Percentiles rank a stretch among this genome's conserved stretches.
Conservation (phyloP, 1,140 invertebrate genomes). For the Bactericera cockerelli region DNA sequence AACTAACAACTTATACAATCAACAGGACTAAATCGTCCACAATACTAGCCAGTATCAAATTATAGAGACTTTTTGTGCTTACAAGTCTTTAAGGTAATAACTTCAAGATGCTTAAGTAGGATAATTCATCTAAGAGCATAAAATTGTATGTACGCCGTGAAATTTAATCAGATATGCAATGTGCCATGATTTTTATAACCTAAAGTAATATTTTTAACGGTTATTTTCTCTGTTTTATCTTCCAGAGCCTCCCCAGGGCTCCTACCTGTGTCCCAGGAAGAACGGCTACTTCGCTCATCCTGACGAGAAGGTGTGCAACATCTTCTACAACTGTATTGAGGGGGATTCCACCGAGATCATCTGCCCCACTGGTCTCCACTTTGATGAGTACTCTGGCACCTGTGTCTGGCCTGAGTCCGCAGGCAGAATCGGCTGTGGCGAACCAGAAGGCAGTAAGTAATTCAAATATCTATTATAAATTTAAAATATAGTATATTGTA, state of each 20-base stretch:
- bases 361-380: slow-evolving; percentile 71
- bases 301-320: slow-evolving; percentile 57
- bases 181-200: too few species aligned
- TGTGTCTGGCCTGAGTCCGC: slow-evolving; percentile 77
- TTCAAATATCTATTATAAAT: background rate
- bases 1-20: too few species aligned
- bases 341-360: slow-evolving; percentile 61
- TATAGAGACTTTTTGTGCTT: too few species aligned
- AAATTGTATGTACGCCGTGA: too few species aligned
- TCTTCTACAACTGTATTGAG: slow-evolving; percentile 80
- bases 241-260: slow-evolving; percentile 57
- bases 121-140: too few species aligned
- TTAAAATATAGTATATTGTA: slow-evolving; percentile 13
- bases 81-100: too few species aligned
- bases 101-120: too few species aligned
- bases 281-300: slow-evolving; percentile 83
- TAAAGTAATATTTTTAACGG: too few species aligned
- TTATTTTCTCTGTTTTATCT: slow-evolving; percentile 16
- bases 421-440: slow-evolving; percentile 51
- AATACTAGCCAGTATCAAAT: too few species aligned
- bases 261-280: slow-evolving; percentile 53
- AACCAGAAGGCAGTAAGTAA: slow-evolving; percentile 29
- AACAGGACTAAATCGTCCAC: too few species aligned
- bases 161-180: too few species aligned
- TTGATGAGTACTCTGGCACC: slow-evolving; percentile 69